phyloP scores from a whole-genome alignment of 2,113 vertebrate species.

The Pongo abelii region DNA sequence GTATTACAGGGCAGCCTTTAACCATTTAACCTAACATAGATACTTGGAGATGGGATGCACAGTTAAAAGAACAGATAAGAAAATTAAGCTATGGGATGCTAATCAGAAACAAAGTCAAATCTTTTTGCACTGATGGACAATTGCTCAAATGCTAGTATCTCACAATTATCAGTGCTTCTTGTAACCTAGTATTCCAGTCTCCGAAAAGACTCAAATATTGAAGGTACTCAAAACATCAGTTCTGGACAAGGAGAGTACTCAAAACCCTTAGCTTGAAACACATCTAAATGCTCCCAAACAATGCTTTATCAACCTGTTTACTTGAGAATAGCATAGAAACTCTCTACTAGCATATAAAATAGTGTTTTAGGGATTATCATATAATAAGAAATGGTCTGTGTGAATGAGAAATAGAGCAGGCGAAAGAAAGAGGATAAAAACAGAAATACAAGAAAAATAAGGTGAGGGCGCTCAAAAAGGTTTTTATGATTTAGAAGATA shows the following conservation, averaged over 20 bases:
- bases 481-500: neutral
- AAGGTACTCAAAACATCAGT: neutral
- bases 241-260: neutral
- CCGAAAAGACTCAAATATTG: neutral
- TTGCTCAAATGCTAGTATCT: neutral
- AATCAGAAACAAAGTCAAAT: neutral
- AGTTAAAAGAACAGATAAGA: neutral
- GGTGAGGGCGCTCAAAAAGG: fast-evolving
- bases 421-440: neutral
- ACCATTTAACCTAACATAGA: constrained; percentile 37
- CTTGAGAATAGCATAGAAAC: neutral
- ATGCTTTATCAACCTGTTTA: neutral
- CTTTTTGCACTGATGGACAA: neutral
- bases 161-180: neutral
- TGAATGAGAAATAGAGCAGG: neutral
- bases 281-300: neutral
- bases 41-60: neutral
- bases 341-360: neutral
- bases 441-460: neutral
- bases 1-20: constrained; percentile 22
- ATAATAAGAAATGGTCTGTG: neutral
- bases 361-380: neutral
- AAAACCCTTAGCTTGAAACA: neutral
- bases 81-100: neutral
- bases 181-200: neutral